These are phyloP conservation scores for Lampropteryx suffumata DNA, from an alignment of 2,888 invertebrate genomes.

Conservation along the genomic window DNA sequence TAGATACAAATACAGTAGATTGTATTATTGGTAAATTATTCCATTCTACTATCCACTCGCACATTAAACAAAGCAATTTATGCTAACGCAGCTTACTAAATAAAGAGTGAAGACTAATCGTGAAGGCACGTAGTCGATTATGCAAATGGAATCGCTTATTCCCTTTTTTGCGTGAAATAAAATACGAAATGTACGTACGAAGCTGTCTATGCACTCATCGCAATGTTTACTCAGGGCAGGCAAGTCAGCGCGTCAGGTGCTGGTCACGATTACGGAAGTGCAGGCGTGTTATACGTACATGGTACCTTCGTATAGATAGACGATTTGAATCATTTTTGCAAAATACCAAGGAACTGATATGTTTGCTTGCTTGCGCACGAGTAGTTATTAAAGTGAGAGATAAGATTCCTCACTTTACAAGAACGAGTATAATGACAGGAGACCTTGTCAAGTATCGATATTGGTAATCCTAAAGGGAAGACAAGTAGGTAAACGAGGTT, in stretches of 20 bases:
- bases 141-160: conserved; percentile 68
- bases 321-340: conserved; percentile 57
- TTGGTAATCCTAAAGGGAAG: conserved; percentile 69
- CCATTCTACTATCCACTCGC: conserved; percentile 45
- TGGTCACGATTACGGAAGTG: conserved; percentile 66
- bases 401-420: conserved; percentile 54
- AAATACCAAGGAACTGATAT: conserved; percentile 50
- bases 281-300: conserved; percentile 26
- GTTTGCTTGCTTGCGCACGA: conserved; percentile 35
- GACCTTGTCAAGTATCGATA: conserved; percentile 63
- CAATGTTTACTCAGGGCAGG: conserved; percentile 48
- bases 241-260: conserved; percentile 38
- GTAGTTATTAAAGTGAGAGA: conserved; percentile 54
- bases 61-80: conserved; percentile 45
- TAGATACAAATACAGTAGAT: too few relatives aligned
- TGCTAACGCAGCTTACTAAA: conserved; percentile 50
- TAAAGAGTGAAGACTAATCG: conserved; percentile 63
- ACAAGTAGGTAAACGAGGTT: conserved; percentile 74
- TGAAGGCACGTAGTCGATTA: conserved; percentile 57
- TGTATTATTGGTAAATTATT: too few relatives aligned
- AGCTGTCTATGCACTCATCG: conserved; percentile 51
- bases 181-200: conserved; percentile 39
- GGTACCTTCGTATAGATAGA: conserved; percentile 18
- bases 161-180: conserved; percentile 62
- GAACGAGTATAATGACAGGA: conserved; percentile 57